phyloP scores from a whole-genome alignment of 2,888 invertebrate species.

The Hirtodrosophila histrioides region DNA sequence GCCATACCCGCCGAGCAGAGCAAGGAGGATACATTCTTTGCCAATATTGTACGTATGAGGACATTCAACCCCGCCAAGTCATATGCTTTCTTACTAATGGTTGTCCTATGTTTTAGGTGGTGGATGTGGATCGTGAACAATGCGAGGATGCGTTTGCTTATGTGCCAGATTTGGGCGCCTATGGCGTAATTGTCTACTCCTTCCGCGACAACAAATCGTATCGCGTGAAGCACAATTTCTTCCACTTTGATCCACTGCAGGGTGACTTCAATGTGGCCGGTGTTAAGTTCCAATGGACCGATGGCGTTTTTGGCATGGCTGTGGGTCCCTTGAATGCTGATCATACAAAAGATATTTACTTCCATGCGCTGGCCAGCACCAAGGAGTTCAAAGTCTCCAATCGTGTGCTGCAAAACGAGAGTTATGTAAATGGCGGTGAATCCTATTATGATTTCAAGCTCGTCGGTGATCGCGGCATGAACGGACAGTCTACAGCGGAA shows the following conservation, averaged over 20 bases:
- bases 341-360: slow-evolving; percentile 89
- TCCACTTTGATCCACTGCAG: slow-evolving; percentile 92
- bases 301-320: slow-evolving; percentile 91
- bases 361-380: slow-evolving; percentile 92
- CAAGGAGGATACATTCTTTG: slow-evolving; percentile 91
- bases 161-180: slow-evolving; percentile 90
- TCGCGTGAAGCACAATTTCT: slow-evolving; percentile 92
- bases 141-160: slow-evolving; percentile 92
- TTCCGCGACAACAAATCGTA: slow-evolving; percentile 90
- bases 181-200: slow-evolving; percentile 91
- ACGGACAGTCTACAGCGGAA: slow-evolving; percentile 90
- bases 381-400: slow-evolving; percentile 92
- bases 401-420: slow-evolving; percentile 89
- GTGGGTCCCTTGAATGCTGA: slow-evolving; percentile 87
- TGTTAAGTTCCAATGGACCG: slow-evolving; percentile 93
- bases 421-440: slow-evolving; percentile 87
- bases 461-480: slow-evolving; percentile 89
- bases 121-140: slow-evolving; percentile 88
- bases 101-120: slow-evolving; percentile 85
- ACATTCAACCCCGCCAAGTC: not conserved
- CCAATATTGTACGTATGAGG: slow-evolving; percentile 88
- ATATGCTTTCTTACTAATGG: not conserved
- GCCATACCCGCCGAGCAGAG: slow-evolving; percentile 88
- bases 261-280: slow-evolving; percentile 92
- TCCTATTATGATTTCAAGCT: slow-evolving; percentile 90